These are phyloP conservation scores for Varanus salvator DNA, from an alignment of 2,113 vertebrate genomes.

Conservation along the genomic window DNA sequence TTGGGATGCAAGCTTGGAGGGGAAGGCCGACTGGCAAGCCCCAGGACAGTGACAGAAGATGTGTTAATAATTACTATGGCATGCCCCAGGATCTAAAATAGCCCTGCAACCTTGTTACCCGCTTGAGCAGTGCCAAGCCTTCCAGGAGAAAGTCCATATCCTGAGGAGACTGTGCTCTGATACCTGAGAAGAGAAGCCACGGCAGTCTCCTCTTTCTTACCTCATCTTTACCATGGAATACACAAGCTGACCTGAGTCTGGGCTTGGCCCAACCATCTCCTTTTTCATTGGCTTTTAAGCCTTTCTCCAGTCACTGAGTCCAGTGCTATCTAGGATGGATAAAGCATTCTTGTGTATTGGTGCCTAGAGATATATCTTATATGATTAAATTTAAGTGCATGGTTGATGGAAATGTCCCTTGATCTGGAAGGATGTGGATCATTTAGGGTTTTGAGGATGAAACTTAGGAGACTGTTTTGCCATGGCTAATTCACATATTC, in stretches of 20 bases:
- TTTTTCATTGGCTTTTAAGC: background rate
- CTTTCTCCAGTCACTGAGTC: background rate
- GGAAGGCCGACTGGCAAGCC: background rate
- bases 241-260: background rate
- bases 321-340: too few species aligned
- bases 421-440: too few species aligned
- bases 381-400: too few species aligned
- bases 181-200: slow-evolving; percentile 15
- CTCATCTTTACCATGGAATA: background rate
- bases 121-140: slow-evolving; percentile 17
- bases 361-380: too few species aligned
- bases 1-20: background rate
- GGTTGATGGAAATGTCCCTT: too few species aligned
- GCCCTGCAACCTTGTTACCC: slow-evolving; percentile 28
- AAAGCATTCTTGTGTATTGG: too few species aligned
- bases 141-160: slow-evolving; percentile 4
- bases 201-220: slow-evolving; percentile 26
- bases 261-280: background rate
- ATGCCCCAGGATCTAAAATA: slow-evolving; percentile 30
- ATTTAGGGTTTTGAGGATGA: too few species aligned
- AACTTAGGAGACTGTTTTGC: too few species aligned
- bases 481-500: too few species aligned
- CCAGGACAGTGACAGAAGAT: slow-evolving; percentile 27
- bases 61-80: slow-evolving; percentile 30
- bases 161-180: background rate